A percentile compares a stretch with the other conserved stretches of the same genome.
phyloP scores from a whole-genome alignment of 2,113 vertebrate genomes.

The Heterocephalus glaber region DNA sequence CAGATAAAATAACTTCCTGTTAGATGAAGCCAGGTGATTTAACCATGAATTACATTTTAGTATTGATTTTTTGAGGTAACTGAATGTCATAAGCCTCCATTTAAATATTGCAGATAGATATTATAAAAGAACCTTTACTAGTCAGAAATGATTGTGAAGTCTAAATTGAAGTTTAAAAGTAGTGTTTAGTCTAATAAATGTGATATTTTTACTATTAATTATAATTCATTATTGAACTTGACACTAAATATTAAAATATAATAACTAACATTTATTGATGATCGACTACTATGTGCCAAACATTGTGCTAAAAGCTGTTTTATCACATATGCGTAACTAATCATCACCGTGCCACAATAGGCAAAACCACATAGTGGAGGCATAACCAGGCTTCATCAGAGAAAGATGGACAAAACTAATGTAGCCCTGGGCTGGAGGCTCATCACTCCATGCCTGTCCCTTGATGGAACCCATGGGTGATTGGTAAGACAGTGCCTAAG shows the following conservation, averaged over 20 bases:
- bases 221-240: conserved; percentile 36
- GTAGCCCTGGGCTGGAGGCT: not conserved
- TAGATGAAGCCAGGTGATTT: conserved; percentile 51
- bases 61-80: conserved; percentile 66
- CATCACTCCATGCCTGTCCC: not conserved
- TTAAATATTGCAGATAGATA: conserved; percentile 44
- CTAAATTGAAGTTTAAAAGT: conserved; percentile 43
- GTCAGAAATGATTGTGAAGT: conserved; percentile 16
- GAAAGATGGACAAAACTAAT: not conserved
- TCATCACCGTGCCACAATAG: not conserved
- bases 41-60: conserved; percentile 52
- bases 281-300: not conserved
- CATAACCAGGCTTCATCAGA: not conserved
- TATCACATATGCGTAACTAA: not conserved
- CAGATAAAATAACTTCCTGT: conserved; percentile 53
- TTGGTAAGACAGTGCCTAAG: not conserved
- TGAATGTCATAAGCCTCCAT: conserved; percentile 46
- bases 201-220: conserved; percentile 40
- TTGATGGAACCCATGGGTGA: not conserved
- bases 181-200: conserved; percentile 55
- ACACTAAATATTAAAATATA: conserved; percentile 18
- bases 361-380: not conserved
- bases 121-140: conserved; percentile 23
- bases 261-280: conserved; percentile 5
- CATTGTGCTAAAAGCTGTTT: not conserved